Conservation (phyloP, 2,113 vertebrate species). For the Perognathus longimembris region DNA sequence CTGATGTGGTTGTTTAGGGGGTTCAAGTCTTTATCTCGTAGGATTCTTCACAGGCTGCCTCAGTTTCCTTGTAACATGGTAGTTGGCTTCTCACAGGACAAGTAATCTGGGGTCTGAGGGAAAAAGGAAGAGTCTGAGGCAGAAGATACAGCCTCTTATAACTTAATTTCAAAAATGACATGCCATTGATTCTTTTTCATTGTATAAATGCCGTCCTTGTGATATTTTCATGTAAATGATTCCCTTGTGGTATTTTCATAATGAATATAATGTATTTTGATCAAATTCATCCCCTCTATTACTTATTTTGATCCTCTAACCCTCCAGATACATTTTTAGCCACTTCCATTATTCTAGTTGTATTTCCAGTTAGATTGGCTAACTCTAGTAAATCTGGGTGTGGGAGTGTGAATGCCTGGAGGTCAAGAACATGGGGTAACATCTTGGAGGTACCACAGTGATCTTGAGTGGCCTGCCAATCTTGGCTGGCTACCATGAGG, state of each 20-base stretch:
- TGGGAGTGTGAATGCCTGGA: neutral
- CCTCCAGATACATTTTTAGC: too few species aligned
- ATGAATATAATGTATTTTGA: too few species aligned
- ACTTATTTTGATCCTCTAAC: too few species aligned
- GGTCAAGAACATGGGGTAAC: too few species aligned
- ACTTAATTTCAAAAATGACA: neutral
- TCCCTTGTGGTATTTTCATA: too few species aligned
- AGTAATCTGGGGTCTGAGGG: neutral
- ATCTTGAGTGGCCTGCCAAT: too few species aligned
- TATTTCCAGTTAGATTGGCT: neutral
- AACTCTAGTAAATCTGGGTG: neutral
- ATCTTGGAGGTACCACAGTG: too few species aligned
- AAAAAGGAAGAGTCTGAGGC: neutral
- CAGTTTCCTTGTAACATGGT: neutral
- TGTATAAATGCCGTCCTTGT: too few species aligned
- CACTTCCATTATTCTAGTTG: too few species aligned
- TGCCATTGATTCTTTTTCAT: neutral
- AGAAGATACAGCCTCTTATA: neutral
- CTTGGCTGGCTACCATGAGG: neutral
- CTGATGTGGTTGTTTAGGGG: neutral
- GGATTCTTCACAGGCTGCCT: neutral
- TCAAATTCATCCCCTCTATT: too few species aligned
- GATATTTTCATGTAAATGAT: too few species aligned
- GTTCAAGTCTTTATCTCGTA: neutral
- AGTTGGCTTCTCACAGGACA: neutral